Evolutionary conservation across 1,140 invertebrate species (phyloP), one percentile per base, ranked within the genome.

Genomic region (Drosophila sp.): DNA sequence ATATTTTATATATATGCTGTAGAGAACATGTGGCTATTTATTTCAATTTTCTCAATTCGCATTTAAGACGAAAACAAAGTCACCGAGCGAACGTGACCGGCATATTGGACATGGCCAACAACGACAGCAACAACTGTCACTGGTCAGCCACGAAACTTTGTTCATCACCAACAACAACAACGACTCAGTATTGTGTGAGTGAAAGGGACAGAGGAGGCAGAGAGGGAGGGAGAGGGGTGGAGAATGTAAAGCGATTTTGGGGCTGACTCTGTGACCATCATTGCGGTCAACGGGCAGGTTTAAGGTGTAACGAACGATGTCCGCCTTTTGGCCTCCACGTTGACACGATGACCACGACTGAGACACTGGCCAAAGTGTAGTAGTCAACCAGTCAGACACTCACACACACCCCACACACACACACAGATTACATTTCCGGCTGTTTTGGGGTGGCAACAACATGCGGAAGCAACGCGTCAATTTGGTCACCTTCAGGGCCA

Each of bases 61-160:
- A 87, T 87, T 87, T 89, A 87, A 86, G 83, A 87, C 82, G 83
- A 89, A 87, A 82, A 82, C 82, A 87, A 87, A 87, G 83, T 87
- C 82, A 87, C 83, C 75, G 61, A 66, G 72, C 56, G 83, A 69
- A 89, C 82, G 82, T 87, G 82, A 81, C 79, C 78, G 38, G 83
- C 83, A 89, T 81, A 59, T 66, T 50, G 32, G 51, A 48, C 59
- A 62, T 66, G 69, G n/a, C 18, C 45, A 72, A 57, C 51, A 18
- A 46, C 38, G 14, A 38, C 46, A 59, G 16, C 18, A 48, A 43
- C 77, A 80, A 59, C 69, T 80, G 81, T 51, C 80, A 81, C 61
- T 76, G 82, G 76, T 67, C 69, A 75, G 78, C 65, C 82, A 53
- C 81, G 57, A 69, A 86, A 81, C 81, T 86, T 86, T 86, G 78